Evolutionary conservation across 2,113 vertebrate genomes (phyloP), one percentile per base, ranked within the genome.

Genomic region (Galeopterus variegatus): DNA sequence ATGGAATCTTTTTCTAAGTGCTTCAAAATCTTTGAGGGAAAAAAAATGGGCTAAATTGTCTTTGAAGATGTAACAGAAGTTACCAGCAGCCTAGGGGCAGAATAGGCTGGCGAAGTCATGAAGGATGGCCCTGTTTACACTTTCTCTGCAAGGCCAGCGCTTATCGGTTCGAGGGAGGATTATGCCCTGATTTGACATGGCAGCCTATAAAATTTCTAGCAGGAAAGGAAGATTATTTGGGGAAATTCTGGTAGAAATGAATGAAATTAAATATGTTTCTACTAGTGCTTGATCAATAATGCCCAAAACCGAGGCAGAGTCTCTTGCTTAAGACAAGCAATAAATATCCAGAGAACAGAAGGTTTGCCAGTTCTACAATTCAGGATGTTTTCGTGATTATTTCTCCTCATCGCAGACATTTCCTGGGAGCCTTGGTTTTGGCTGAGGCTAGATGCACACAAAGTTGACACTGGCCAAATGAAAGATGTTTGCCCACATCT

Each of bases 81-180:
- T 58, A 12, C 70, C 18, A 10, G 92, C 58, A 58, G 77, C 50
- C 45, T 15, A 0, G 26, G 50, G 50, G 41, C 70, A 7, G 62
- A 26, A 75, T 12, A 24, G 6, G 11, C 50, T 7, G 14, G 54
- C 52, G 1, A 2, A n/a, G 10, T 3, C 28, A 1, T 0, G 14
- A 62, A 82, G 18, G 77, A 0, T 4, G 54, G 60, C 13, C 33
- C 23, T 4, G 17, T 41, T 26, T 4, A 7, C 52, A 0, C 4
- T 12, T 48, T n/a, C 36, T 0, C 0, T 2, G 28, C 1, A 3
- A 31, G 58, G 26, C 31, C 0, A 3, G 79, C 3, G 0, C 8
- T 3, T 31, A 0, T 7, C 0, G 1, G 21, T 26, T 70, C 6
- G 0, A 19, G 18, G 41, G 24, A 9, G 52, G 3, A 36, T 3